Percentiles rank a stretch among this genome's conserved stretches.
phyloP scores from a whole-genome alignment of 2,888 invertebrate species.

The Aphidoletes aphidimyza region DNA sequence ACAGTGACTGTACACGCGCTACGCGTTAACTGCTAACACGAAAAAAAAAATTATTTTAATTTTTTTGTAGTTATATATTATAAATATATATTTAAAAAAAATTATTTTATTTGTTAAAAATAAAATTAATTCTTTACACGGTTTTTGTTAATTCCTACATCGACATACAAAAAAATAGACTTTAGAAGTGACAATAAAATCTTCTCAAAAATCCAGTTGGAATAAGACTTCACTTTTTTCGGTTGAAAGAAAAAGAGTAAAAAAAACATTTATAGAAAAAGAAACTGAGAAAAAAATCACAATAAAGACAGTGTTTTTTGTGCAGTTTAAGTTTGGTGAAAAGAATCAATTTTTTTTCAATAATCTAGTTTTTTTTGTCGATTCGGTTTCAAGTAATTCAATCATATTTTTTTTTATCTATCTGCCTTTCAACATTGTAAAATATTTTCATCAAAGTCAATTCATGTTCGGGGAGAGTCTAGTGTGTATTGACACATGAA shows the following conservation, averaged over 20 bases:
- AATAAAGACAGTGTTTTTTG: too few species aligned
- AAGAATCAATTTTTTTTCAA: too few species aligned
- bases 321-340: slow-evolving; percentile 1
- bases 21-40: slow-evolving; percentile 45
- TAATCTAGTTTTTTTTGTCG: too few species aligned
- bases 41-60: not conserved
- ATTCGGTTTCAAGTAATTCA: not conserved
- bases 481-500: not conserved
- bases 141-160: too few species aligned
- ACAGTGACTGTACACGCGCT: slow-evolving; percentile 51
- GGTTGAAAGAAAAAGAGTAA: not conserved
- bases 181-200: slow-evolving; percentile 36
- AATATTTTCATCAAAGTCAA: not conserved
- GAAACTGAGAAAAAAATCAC: too few species aligned
- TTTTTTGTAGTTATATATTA: slow-evolving; percentile 11
- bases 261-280: too few species aligned
- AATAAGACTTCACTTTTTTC: too few species aligned
- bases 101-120: not conserved
- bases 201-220: too few species aligned
- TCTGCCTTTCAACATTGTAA: not conserved
- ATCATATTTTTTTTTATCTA: not conserved
- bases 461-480: not conserved
- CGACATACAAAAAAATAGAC: slow-evolving; percentile 47
- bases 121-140: not conserved
- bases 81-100: slow-evolving; percentile 1